These are phyloP conservation scores for Girardinus metallicus DNA, from an alignment of 2,797 vertebrate genomes.

Conservation along the genomic window DNA sequence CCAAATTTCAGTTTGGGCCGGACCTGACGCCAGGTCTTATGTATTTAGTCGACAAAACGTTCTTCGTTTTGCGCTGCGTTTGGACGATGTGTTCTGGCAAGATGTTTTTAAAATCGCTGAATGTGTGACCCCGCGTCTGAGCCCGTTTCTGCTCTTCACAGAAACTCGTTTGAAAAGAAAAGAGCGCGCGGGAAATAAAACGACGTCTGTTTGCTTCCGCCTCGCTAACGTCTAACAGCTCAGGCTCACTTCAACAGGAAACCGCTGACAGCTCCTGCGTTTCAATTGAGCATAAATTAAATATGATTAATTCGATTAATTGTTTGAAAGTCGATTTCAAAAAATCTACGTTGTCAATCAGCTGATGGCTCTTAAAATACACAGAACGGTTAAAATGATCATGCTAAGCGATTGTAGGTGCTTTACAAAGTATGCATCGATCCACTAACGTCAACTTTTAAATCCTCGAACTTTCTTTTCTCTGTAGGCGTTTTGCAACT, in stretches of 20 bases:
- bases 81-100: neutral
- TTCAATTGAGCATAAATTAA: no score
- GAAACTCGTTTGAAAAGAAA: neutral
- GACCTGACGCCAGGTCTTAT: neutral
- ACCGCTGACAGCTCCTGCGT: neutral
- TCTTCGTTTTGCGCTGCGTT: neutral
- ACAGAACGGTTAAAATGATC: no score
- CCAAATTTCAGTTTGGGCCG: no score
- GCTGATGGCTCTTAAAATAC: no score
- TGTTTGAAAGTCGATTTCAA: no score
- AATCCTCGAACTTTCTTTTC: neutral
- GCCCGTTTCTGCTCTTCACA: neutral
- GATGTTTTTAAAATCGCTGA: neutral
- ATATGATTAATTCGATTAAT: no score
- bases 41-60: neutral
- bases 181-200: neutral
- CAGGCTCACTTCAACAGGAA: neutral
- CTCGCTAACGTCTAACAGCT: neutral
- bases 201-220: neutral
- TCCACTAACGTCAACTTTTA: neutral
- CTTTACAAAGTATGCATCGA: neutral
- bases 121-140: neutral
- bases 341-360: no score
- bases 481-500: neutral
- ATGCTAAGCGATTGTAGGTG: no score